Evolutionary conservation across 2,797 vertebrate genomes (phyloP).

Genomic region (Xiphorhynchus erythropygius): DNA sequence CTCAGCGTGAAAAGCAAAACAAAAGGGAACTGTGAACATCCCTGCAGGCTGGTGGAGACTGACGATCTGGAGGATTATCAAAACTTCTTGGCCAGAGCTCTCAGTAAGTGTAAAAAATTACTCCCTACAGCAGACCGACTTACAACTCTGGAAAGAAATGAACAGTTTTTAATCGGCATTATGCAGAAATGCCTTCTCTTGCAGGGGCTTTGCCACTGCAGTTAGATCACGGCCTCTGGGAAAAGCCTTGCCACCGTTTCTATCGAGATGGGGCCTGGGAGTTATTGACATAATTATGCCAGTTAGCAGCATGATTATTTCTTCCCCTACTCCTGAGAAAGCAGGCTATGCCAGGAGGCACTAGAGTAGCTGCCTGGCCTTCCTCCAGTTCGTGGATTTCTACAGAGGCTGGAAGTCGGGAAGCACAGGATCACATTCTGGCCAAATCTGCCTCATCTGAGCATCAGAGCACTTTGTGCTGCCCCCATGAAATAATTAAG

Average conservation of each 20-base stretch:
- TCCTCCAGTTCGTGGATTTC: background rate
- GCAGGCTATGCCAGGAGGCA: background rate
- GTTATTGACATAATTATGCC: slow-evolving; percentile 53
- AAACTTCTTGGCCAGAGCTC: slow-evolving; percentile 28
- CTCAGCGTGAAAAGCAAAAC: slow-evolving; percentile 14
- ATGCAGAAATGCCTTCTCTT: fast-evolving
- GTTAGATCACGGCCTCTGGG: background rate
- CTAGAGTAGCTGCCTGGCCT: slow-evolving; percentile 15
- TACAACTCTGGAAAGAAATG: background rate
- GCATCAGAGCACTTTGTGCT: background rate
- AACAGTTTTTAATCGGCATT: background rate
- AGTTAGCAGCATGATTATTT: slow-evolving; percentile 39
- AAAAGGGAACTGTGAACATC: background rate
- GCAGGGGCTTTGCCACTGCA: fast-evolving
- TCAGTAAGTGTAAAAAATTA: background rate
- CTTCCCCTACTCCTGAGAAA: background rate
- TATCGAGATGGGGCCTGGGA: background rate
- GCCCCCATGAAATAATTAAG: background rate
- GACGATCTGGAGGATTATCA: background rate
- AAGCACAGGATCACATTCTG: background rate
- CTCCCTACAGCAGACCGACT: background rate
- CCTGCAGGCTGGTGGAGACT: background rate
- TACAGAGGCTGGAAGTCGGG: background rate
- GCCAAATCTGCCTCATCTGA: fast-evolving
- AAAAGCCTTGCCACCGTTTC: background rate